These are phyloP conservation scores for Salticus scenicus DNA, from an alignment of 2,888 invertebrate species.

Conservation along the genomic window DNA sequence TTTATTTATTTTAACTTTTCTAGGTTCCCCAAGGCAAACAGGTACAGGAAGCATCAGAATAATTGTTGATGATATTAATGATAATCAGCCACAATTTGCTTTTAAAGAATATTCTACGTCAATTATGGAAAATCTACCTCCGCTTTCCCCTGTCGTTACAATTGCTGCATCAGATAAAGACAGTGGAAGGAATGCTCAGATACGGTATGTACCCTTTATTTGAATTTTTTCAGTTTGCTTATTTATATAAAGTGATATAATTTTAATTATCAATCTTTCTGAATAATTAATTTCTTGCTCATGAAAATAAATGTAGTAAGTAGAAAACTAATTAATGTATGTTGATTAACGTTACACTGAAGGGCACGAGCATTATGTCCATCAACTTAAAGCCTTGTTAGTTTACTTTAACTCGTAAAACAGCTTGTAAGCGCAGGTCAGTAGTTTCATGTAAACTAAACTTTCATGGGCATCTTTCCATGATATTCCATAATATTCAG, in stretches of 20 bases:
- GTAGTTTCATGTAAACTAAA: too few relatives aligned
- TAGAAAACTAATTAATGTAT: too few relatives aligned
- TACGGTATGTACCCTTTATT: constrained; percentile 81
- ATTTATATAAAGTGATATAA: neutral
- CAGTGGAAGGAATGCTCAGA: constrained; percentile 88
- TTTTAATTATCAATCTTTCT: too few relatives aligned
- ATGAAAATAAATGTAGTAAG: too few relatives aligned
- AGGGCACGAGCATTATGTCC: too few relatives aligned
- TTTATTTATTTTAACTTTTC: constrained; percentile 72
- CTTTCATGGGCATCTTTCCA: too few relatives aligned
- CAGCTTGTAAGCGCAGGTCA: too few relatives aligned
- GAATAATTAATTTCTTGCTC: too few relatives aligned
- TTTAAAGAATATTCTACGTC: constrained; percentile 84
- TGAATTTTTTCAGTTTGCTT: neutral
- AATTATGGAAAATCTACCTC: constrained; percentile 88
- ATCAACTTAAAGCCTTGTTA: too few relatives aligned
- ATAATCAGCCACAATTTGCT: constrained; percentile 92
- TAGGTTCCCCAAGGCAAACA: constrained; percentile 92
- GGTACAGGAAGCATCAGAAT: constrained; percentile 93
- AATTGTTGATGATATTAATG: constrained; percentile 94
- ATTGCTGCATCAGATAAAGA: constrained; percentile 89
- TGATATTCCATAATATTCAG: too few relatives aligned
- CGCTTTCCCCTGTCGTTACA: constrained; percentile 85
- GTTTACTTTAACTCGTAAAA: too few relatives aligned
- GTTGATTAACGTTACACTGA: too few relatives aligned